phyloP scores from a whole-genome alignment of 2,797 vertebrate genomes.

The Acipenser ruthenus region DNA sequence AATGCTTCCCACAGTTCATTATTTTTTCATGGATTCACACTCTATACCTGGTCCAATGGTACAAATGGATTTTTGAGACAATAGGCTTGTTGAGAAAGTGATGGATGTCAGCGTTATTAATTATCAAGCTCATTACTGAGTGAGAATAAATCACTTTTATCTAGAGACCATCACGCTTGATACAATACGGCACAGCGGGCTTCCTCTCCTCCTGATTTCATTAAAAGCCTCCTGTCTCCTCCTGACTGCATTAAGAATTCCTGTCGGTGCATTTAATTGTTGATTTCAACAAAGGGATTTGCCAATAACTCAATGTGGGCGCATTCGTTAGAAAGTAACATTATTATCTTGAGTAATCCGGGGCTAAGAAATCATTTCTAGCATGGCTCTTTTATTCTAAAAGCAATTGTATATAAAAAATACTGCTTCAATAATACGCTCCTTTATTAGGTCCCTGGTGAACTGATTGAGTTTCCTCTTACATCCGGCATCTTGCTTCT shows the following conservation, averaged over 20 bases:
- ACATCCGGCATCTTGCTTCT: background rate
- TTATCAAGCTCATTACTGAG: constrained; percentile 54
- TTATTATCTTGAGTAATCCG: constrained; percentile 20
- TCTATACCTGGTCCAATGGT: constrained; percentile 22
- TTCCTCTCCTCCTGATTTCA: constrained; percentile 33
- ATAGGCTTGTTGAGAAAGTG: constrained; percentile 47
- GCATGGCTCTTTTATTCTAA: constrained; percentile 14
- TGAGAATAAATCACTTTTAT: constrained; percentile 57
- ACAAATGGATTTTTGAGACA: constrained; percentile 34
- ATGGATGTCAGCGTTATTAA: constrained; percentile 56
- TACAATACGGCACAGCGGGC: constrained; percentile 44
- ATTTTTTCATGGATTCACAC: constrained; percentile 25
- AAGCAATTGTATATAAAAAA: constrained; percentile 22
- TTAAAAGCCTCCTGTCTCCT: constrained; percentile 28
- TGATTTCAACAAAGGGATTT: constrained; percentile 26
- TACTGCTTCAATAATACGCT: constrained; percentile 27
- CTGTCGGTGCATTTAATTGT: constrained; percentile 25
- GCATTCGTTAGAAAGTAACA: constrained; percentile 11
- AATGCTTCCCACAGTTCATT: constrained; percentile 34
- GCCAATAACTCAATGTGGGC: background rate
- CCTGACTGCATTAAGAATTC: constrained; percentile 33
- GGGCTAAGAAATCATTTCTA: constrained; percentile 13
- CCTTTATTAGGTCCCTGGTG: constrained; percentile 25
- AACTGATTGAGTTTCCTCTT: constrained; percentile 23
- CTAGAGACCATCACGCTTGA: constrained; percentile 39